Evolutionary conservation across 2,113 vertebrate species (phyloP).

Genomic region (Bambusicola thoracicus): DNA sequence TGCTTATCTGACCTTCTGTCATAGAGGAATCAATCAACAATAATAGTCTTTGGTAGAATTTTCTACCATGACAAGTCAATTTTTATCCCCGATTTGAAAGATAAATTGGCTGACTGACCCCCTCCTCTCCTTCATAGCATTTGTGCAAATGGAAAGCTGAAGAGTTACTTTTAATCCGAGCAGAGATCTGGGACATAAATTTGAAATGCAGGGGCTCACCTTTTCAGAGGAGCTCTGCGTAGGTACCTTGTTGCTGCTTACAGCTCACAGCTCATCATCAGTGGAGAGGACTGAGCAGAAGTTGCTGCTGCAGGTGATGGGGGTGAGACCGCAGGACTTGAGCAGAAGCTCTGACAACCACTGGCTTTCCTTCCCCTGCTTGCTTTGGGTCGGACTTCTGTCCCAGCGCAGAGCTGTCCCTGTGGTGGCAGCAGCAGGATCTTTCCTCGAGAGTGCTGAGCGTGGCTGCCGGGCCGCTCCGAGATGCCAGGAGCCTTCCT

Average conservation of each 20-base stretch:
- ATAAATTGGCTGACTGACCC: slow-evolving; percentile 49
- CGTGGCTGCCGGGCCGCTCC: neutral
- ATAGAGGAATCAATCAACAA: slow-evolving; percentile 66
- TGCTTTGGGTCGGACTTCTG: neutral
- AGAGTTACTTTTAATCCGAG: slow-evolving; percentile 52
- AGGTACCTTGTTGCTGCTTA: neutral
- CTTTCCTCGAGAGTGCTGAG: neutral
- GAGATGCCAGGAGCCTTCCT: neutral
- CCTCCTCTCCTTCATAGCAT: slow-evolving; percentile 50
- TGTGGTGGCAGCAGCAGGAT: rapidly evolving
- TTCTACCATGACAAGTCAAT: slow-evolving; percentile 68
- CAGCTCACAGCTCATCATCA: rapidly evolving
- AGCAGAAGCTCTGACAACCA: neutral
- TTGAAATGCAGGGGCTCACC: neutral
- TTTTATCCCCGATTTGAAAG: slow-evolving; percentile 66
- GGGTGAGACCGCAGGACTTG: rapidly evolving
- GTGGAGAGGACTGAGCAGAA: neutral
- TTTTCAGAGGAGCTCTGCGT: neutral
- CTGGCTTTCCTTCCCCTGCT: neutral
- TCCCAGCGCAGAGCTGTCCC: neutral
- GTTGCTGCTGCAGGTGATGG: rapidly evolving
- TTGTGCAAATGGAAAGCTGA: slow-evolving; percentile 50
- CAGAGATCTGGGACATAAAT: slow-evolving; percentile 41
- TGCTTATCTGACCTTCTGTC: slow-evolving; percentile 70
- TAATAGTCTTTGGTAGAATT: slow-evolving; percentile 66